These are phyloP conservation scores for Petrocephalus schoutedeni DNA, from an alignment of 2,797 vertebrate genomes.

Conservation along the genomic window DNA sequence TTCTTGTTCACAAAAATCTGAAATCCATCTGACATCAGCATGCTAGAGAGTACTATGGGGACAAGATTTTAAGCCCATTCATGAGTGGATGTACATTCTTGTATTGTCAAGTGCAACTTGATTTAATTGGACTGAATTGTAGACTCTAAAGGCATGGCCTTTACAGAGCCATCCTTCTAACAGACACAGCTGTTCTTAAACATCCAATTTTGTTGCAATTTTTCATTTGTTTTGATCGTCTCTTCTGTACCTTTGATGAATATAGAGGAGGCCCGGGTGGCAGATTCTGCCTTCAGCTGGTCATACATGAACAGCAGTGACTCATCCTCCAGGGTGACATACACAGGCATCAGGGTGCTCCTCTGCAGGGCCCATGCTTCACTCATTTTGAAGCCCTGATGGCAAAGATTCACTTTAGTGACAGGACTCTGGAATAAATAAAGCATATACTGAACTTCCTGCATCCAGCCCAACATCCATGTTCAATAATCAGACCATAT, in stretches of 20 bases:
- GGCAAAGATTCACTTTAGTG: neutral
- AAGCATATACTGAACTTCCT: neutral
- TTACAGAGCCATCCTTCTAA: neutral
- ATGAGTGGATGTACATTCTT: neutral
- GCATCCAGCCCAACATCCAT: neutral
- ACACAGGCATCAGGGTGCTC: slow-evolving; percentile 51
- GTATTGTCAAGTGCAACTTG: neutral
- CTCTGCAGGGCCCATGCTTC: slow-evolving; percentile 56
- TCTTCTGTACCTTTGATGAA: neutral
- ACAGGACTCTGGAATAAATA: neutral
- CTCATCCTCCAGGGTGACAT: neutral
- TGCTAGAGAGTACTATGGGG: neutral
- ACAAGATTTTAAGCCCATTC: neutral
- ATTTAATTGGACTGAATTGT: neutral
- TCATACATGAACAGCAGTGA: neutral
- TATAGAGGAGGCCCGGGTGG: neutral
- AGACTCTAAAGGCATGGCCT: neutral
- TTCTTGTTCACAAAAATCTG: neutral
- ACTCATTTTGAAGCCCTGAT: slow-evolving; percentile 64
- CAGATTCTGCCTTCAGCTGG: neutral
- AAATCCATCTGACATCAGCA: neutral
- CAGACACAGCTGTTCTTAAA: neutral
- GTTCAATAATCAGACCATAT: neutral
- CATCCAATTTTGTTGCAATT: neutral
- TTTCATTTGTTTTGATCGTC: neutral